phyloP scores from a whole-genome alignment of 92 coral and sea anemone species.

The Scolanthus callimorphus region DNA sequence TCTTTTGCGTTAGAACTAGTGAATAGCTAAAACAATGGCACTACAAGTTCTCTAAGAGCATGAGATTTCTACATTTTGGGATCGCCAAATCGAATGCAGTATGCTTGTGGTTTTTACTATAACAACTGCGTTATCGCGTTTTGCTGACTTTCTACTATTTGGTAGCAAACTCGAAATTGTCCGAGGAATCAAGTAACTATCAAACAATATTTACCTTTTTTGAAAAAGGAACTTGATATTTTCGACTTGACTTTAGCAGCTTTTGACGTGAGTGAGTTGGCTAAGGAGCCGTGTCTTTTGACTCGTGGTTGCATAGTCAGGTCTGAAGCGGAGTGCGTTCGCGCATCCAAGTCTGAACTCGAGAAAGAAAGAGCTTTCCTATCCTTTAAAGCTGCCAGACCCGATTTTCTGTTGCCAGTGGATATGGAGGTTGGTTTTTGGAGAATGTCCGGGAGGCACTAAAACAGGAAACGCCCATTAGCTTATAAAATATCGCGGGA shows the following conservation, averaged over 20 bases:
- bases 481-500: no score
- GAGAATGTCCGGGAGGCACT: conserved; percentile 81
- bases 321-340: conserved; percentile 47
- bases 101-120: no score
- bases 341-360: conserved; percentile 30
- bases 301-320: conserved; percentile 38
- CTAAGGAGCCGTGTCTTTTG: conserved; percentile 73
- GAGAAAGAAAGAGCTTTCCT: conserved; percentile 14
- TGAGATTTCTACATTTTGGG: no score
- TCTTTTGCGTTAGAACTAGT: no score
- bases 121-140: no score
- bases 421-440: conserved; percentile 32
- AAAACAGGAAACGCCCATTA: no score
- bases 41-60: no score
- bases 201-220: conserved; percentile 73
- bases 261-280: conserved; percentile 60
- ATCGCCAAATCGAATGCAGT: no score
- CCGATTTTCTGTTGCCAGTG: conserved; percentile 11
- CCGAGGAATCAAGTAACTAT: no score
- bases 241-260: conserved; percentile 81
- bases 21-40: no score
- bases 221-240: conserved; percentile 70
- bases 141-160: no score
- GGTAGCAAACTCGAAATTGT: no score
- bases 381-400: not conserved